phyloP scores from a whole-genome alignment of 2,888 invertebrate species.

The Athalia rosae region DNA sequence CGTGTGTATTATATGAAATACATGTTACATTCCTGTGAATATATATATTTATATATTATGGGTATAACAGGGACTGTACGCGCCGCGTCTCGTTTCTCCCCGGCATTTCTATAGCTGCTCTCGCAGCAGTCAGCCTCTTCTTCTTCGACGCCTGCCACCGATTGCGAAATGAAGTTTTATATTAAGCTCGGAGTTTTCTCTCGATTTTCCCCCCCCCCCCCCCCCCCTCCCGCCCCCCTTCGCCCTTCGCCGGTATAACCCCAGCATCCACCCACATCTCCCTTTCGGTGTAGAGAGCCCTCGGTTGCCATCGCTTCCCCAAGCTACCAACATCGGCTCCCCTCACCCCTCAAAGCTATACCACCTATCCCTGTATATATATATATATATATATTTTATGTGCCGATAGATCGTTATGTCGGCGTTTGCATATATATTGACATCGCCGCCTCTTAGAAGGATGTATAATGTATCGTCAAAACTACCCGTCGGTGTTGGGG shows the following conservation, averaged over 20 bases:
- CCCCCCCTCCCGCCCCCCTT: constrained; percentile 47
- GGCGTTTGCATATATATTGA: constrained; percentile 73
- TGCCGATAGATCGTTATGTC: constrained; percentile 73
- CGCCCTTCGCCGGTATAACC: constrained; percentile 45
- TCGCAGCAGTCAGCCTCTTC: constrained; percentile 46
- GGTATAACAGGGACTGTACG: no score
- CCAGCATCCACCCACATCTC: constrained; percentile 36
- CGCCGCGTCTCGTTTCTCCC: no score
- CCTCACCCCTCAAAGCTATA: not conserved
- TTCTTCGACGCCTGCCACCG: constrained; percentile 58
- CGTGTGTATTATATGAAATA: no score
- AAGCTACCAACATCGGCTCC: constrained; percentile 42
- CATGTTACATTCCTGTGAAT: no score
- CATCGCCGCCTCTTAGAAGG: constrained; percentile 62
- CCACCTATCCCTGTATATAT: constrained; percentile 63
- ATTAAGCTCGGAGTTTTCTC: constrained; percentile 69
- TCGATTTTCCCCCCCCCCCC: constrained; percentile 48
- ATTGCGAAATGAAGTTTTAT: constrained; percentile 74
- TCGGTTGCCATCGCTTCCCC: constrained; percentile 48
- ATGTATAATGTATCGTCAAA: constrained; percentile 54
- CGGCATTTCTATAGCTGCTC: no score
- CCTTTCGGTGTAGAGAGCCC: constrained; percentile 54
- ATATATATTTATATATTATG: no score
- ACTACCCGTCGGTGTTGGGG: constrained; percentile 15
- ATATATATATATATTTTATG: constrained; percentile 67